A percentile compares a stretch with the other conserved stretches of the same genome.
Evolutionary conservation across 2,113 vertebrate genomes (phyloP).

Genomic region (Apteryx mantelli): DNA sequence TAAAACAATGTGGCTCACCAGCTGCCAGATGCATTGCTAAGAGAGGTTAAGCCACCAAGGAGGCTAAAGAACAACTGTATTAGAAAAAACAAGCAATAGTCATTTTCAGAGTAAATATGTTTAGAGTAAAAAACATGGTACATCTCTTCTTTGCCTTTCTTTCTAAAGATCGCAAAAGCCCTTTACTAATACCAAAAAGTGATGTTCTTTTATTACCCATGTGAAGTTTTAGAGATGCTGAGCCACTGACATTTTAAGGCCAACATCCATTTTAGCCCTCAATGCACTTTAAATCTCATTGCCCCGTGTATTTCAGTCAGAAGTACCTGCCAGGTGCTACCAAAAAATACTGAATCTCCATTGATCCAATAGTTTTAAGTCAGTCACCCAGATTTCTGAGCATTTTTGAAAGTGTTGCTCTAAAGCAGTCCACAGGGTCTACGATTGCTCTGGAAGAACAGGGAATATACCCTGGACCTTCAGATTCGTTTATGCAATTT

Average conservation of each 20-base stretch:
- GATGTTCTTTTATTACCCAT: not conserved
- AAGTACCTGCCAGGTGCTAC: not conserved
- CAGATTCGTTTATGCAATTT: not conserved
- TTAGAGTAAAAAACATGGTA: not conserved
- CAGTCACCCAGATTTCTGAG: not conserved
- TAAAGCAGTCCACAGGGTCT: fast-evolving
- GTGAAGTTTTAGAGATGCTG: not conserved
- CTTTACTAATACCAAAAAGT: not conserved
- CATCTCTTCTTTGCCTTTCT: not conserved
- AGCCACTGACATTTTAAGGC: not conserved
- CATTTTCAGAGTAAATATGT: not conserved
- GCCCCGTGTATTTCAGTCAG: not conserved
- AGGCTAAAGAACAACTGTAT: not conserved
- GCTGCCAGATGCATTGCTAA: not conserved
- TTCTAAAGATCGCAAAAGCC: not conserved
- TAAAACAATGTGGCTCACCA: not conserved
- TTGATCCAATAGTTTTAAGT: not conserved
- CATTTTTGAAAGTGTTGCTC: not conserved
- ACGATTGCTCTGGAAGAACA: fast-evolving
- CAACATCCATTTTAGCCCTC: not conserved
- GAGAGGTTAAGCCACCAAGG: conserved; percentile 4
- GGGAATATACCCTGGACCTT: not conserved
- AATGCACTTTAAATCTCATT: not conserved
- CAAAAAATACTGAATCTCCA: not conserved
- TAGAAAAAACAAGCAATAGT: not conserved